Conservation (phyloP, 2,113 vertebrate genomes). For the Andinoacara biseriatus region DNA sequence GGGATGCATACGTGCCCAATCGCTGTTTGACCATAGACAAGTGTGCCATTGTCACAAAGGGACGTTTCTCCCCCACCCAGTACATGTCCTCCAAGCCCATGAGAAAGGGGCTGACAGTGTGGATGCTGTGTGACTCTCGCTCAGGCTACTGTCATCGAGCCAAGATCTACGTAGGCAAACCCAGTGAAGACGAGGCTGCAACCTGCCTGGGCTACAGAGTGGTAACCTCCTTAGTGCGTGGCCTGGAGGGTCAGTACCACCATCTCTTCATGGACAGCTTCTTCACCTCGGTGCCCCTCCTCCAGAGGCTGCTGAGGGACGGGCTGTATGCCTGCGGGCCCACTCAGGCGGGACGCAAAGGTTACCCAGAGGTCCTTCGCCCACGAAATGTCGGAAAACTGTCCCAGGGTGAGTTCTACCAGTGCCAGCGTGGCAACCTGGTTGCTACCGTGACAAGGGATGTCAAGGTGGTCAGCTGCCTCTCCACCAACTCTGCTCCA, state of each 20-base stretch:
- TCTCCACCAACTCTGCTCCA: constrained; percentile 82
- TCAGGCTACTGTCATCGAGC: constrained; percentile 84
- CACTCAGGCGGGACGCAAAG: constrained; percentile 75
- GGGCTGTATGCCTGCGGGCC: constrained; percentile 83
- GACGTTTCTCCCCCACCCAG: constrained; percentile 81
- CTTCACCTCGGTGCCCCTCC: constrained; percentile 82
- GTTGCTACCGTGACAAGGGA: constrained; percentile 83
- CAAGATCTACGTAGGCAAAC: constrained; percentile 77
- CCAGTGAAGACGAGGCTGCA: constrained; percentile 66
- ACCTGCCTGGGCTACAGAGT: constrained; percentile 70
- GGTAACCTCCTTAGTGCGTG: constrained; percentile 79
- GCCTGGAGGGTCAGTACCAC: constrained; percentile 81
- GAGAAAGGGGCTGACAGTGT: constrained; percentile 82
- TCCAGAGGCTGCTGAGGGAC: constrained; percentile 79
- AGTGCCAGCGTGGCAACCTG: constrained; percentile 83
- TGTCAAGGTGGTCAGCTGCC: constrained; percentile 78
- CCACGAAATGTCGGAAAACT: constrained; percentile 81
- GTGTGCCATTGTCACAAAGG: constrained; percentile 77
- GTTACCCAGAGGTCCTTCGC: constrained; percentile 82
- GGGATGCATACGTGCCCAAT: constrained; percentile 82
- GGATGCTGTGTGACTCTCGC: constrained; percentile 85
- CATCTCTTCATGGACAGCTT: constrained; percentile 85
- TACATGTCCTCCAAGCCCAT: constrained; percentile 84
- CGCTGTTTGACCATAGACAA: constrained; percentile 83
- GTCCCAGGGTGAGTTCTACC: constrained; percentile 82